phyloP scores from a whole-genome alignment of 2,888 invertebrate species.

The Pyrgus malvae region DNA sequence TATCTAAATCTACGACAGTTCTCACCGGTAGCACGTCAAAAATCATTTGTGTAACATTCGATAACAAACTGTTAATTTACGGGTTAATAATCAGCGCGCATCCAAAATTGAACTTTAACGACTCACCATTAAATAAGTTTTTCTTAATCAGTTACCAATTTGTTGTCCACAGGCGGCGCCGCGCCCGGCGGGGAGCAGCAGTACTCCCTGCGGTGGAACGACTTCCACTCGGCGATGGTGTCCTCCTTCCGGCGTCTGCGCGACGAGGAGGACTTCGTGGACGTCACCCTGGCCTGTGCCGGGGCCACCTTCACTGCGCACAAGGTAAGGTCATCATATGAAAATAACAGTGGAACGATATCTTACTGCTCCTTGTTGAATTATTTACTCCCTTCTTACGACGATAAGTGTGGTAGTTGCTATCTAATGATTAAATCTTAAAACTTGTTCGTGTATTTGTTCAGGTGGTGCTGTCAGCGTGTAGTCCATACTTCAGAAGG shows the following conservation, averaged over 20 bases:
- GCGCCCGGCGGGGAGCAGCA: conserved; percentile 87
- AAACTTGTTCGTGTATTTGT: no score
- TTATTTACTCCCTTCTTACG: no score
- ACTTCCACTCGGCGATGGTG: conserved; percentile 95
- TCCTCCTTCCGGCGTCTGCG: conserved; percentile 93
- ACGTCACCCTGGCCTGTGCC: conserved; percentile 96
- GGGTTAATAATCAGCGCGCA: background rate
- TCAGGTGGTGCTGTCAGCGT: conserved; percentile 91
- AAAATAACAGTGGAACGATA: no score
- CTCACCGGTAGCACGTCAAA: no score
- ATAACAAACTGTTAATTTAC: background rate
- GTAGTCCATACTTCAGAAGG: conserved; percentile 95
- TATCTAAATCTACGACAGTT: no score
- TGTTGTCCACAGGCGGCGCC: conserved; percentile 58
- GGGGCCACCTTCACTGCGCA: conserved; percentile 94
- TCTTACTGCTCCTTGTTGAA: no score
- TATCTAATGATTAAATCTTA: no score
- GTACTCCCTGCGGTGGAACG: conserved; percentile 97
- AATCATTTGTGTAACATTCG: no score
- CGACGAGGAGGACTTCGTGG: conserved; percentile 96
- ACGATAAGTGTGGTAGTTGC: no score
- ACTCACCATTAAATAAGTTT: background rate
- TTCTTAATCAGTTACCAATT: background rate
- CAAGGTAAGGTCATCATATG: conserved; percentile 81
- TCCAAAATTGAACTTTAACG: background rate